These are phyloP conservation scores for Taeniopygia guttata DNA, from an alignment of 2,797 vertebrate genomes.

Conservation along the genomic window DNA sequence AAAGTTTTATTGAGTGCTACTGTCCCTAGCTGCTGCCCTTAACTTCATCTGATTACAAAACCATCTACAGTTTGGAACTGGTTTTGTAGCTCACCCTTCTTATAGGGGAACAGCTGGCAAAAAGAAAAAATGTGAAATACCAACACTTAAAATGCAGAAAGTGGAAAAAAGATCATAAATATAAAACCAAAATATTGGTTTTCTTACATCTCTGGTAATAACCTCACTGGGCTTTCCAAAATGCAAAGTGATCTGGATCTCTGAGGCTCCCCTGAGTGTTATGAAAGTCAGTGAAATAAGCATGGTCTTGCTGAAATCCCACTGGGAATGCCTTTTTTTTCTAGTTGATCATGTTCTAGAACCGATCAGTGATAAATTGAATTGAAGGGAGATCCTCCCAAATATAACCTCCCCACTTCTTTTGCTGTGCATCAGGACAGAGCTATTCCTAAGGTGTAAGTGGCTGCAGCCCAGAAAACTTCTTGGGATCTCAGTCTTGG, in stretches of 20 bases:
- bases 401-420: not conserved
- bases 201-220: not conserved
- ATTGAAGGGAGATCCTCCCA: not conserved
- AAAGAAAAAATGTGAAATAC: not conserved
- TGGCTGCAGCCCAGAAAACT: not conserved
- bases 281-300: not conserved
- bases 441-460: not conserved
- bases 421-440: not conserved
- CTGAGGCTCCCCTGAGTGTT: not conserved
- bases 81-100: not conserved
- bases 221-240: not conserved
- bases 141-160: not conserved
- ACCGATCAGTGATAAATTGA: not conserved
- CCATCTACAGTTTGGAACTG: not conserved
- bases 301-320: not conserved
- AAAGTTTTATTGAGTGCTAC: constrained; percentile 29
- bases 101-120: not conserved
- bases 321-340: not conserved
- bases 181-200: not conserved
- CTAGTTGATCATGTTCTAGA: not conserved
- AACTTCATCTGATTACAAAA: constrained; percentile 11
- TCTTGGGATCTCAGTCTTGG: not conserved
- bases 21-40: constrained; percentile 8
- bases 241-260: not conserved
- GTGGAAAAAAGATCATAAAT: not conserved